phyloP scores from a whole-genome alignment of 2,113 vertebrate genomes.

The Porphyrio hochstetteri region DNA sequence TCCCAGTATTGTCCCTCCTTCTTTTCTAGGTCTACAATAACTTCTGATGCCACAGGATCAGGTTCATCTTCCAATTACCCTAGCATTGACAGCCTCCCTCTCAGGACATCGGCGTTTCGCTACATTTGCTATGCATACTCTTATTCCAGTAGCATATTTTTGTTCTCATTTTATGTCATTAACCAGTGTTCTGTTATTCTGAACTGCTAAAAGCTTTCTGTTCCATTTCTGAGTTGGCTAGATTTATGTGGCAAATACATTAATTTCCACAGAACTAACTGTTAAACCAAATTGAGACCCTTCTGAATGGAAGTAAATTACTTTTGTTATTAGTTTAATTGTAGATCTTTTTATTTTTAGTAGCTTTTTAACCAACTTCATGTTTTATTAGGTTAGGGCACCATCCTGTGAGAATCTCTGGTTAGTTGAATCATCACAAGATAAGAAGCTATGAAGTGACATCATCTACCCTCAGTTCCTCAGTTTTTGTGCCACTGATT shows the following conservation, averaged over 20 bases:
- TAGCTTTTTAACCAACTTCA: neutral
- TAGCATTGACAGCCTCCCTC: fast-evolving
- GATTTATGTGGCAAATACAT: neutral
- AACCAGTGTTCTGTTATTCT: neutral
- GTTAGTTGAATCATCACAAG: neutral
- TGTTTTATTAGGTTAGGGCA: neutral
- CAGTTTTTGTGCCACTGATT: neutral
- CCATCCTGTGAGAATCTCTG: neutral
- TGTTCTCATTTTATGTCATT: neutral
- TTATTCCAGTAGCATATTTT: neutral
- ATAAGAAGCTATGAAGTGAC: neutral
- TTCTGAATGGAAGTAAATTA: neutral
- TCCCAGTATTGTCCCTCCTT: neutral
- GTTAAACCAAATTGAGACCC: neutral
- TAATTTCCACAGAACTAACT: neutral
- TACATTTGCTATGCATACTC: neutral
- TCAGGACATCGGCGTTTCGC: neutral
- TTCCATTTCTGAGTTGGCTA: neutral
- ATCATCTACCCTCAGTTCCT: neutral
- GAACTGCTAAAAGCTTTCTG: constrained; percentile 12
- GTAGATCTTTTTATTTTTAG: neutral
- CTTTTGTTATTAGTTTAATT: neutral
- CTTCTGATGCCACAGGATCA: neutral
- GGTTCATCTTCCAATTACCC: neutral
- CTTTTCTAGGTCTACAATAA: neutral